phyloP scores from a whole-genome alignment of 2,113 vertebrate species.

The Narcine bancroftii region DNA sequence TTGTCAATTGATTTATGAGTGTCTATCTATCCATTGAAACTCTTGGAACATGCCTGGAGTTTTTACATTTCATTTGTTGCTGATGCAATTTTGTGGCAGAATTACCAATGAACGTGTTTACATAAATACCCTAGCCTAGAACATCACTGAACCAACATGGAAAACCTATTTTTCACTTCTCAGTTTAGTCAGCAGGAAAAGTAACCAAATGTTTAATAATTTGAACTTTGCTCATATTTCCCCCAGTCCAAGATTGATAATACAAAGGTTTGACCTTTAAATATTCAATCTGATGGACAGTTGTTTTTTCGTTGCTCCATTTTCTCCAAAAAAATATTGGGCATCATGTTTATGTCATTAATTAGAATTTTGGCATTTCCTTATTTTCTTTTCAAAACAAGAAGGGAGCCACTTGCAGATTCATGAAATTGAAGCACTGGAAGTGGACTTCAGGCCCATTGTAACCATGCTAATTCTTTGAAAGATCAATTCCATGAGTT shows the following conservation, averaged over 20 bases:
- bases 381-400: not conserved
- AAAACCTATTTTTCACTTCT: not conserved
- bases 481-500: not conserved
- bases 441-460: not conserved
- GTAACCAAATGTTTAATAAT: not conserved
- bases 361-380: not conserved
- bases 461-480: not conserved
- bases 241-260: not conserved
- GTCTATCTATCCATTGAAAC: too few relatives aligned
- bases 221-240: not conserved
- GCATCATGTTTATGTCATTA: not conserved
- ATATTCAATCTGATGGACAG: not conserved
- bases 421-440: not conserved
- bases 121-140: too few relatives aligned
- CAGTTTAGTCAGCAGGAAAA: not conserved
- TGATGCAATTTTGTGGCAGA: not conserved
- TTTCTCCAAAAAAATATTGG: too few relatives aligned
- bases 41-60: not conserved
- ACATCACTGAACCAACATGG: not conserved
- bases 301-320: not conserved
- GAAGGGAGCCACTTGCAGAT: too few relatives aligned
- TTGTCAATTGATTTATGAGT: not conserved
- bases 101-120: not conserved
- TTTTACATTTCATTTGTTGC: not conserved
- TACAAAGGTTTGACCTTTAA: not conserved